Percentiles rank a stretch among this genome's conserved stretches.
Evolutionary conservation across 2,888 invertebrate genomes (phyloP).

Genomic region (Sacculina carcini): DNA sequence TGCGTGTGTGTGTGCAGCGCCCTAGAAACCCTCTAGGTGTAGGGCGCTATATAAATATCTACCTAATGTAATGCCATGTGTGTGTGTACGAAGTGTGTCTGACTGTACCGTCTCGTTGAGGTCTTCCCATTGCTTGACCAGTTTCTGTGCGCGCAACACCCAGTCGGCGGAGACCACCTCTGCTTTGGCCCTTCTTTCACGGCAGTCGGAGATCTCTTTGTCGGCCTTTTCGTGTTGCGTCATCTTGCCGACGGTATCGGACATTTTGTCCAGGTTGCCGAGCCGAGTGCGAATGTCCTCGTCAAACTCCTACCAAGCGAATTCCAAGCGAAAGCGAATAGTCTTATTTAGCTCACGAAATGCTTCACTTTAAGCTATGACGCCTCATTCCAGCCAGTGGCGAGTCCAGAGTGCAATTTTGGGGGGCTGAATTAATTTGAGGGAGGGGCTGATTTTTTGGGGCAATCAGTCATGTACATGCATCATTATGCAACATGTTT

Average conservation of each 20-base stretch:
- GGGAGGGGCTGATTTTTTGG: too few species aligned
- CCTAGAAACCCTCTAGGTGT: too few species aligned
- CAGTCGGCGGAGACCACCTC: neutral
- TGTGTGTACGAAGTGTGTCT: neutral
- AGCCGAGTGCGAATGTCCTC: neutral
- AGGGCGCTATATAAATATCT: too few species aligned
- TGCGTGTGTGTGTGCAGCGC: neutral
- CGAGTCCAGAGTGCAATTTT: too few species aligned
- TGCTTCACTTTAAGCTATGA: too few species aligned
- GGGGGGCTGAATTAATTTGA: too few species aligned
- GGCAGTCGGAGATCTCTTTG: neutral
- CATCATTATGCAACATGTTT: too few species aligned
- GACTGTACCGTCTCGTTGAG: neutral
- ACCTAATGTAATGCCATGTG: neutral
- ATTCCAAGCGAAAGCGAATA: neutral
- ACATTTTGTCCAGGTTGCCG: neutral
- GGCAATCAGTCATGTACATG: too few species aligned
- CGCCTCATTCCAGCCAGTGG: too few species aligned
- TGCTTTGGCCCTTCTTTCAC: neutral
- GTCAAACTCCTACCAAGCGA: neutral
- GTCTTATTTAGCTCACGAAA: too few species aligned
- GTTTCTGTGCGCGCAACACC: neutral
- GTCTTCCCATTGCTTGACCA: neutral
- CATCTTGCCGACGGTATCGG: neutral
- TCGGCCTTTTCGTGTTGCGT: slow-evolving; percentile 1